These are phyloP conservation scores for Turdus rufiventris DNA, from an alignment of 2,113 vertebrate species.

Conservation along the genomic window DNA sequence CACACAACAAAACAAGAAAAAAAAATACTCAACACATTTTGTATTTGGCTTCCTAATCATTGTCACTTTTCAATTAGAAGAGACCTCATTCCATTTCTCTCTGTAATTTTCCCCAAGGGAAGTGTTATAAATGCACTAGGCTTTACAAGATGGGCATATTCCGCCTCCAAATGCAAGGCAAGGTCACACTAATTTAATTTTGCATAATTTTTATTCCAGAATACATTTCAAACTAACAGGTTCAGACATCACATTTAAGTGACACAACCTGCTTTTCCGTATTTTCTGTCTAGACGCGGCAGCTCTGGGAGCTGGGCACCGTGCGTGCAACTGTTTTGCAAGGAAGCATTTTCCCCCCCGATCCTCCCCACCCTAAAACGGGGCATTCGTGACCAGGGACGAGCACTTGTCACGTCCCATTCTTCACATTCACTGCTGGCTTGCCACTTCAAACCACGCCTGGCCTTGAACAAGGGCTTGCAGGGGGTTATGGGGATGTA, in stretches of 20 bases:
- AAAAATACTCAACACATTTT: conserved; percentile 46
- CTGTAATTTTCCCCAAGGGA: conserved; percentile 49
- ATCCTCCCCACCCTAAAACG: not conserved
- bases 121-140: conserved; percentile 59
- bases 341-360: not conserved
- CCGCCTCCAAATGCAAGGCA: conserved; percentile 47
- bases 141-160: conserved; percentile 41
- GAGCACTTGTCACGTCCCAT: conserved; percentile 1
- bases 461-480: not conserved
- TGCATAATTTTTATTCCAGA: conserved; percentile 53
- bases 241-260: conserved; percentile 27
- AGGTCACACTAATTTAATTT: conserved; percentile 67
- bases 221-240: conserved; percentile 66
- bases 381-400: not conserved
- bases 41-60: conserved; percentile 69
- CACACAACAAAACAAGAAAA: conserved; percentile 32
- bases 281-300: conserved; percentile 32
- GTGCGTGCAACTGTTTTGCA: not conserved
- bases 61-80: conserved; percentile 69
- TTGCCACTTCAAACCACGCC: not conserved
- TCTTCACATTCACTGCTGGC: not conserved
- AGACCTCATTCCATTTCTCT: conserved; percentile 60
- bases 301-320: not conserved
- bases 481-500: rapidly evolving
- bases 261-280: conserved; percentile 54